Conservation (phyloP, 37 sponge, comb jelly and placozoan genomes). For the Halichondria panicea region DNA sequence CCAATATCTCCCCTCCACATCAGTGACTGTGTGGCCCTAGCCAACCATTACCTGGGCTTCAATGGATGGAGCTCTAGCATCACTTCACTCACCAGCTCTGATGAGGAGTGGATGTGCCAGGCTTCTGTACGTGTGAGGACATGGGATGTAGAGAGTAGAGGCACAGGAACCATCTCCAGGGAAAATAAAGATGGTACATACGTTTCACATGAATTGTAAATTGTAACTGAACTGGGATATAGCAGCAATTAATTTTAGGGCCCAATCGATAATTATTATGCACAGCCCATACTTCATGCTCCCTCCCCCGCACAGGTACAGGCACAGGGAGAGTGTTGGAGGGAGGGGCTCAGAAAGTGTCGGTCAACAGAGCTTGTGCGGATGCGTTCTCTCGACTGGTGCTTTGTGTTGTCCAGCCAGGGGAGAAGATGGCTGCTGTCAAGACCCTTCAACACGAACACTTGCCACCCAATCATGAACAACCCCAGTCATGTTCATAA, state of each 20-base stretch:
- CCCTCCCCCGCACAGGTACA: no score
- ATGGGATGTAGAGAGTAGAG: not conserved
- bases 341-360: conserved; percentile 18
- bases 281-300: no score
- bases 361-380: conserved; percentile 23
- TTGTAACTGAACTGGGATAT: no score
- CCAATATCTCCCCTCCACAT: conserved; percentile 13
- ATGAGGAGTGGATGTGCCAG: no score
- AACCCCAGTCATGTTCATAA: no score
- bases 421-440: not conserved
- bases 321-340: no score
- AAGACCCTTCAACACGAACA: no score
- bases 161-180: not conserved
- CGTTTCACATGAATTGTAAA: not conserved
- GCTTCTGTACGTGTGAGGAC: not conserved
- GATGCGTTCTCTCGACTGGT: conserved; percentile 37
- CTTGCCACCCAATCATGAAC: no score
- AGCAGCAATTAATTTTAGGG: no score
- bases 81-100: no score
- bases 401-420: not conserved
- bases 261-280: no score
- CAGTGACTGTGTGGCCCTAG: conserved; percentile 31
- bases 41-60: conserved; percentile 49
- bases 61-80: conserved; percentile 36
- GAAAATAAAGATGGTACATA: not conserved